Evolutionary conservation across 2,113 vertebrate species (phyloP), one percentile per base, ranked within the genome.

Genomic region (Pholis gunnellus): DNA sequence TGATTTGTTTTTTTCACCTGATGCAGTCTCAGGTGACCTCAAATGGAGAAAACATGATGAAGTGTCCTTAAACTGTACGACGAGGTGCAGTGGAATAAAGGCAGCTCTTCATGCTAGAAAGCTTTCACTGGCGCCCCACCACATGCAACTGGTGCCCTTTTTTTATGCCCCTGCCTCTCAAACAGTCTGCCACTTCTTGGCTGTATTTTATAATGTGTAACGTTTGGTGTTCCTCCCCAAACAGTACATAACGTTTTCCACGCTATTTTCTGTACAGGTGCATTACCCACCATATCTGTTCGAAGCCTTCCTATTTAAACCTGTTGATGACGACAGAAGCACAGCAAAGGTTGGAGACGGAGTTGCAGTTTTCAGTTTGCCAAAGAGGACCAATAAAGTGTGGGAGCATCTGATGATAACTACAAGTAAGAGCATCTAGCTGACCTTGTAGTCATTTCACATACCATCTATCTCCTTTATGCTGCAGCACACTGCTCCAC

Each of bases 271-370:
- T 6, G 70, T 40, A 72, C 87, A 99, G 98, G 96, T 98, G 42
- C 97, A 95, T 94, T 94, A 93, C 29, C 95, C 97, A 14, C 98
- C 98, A 0, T 98, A 96, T 87, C 90, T 99, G 34, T 98, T 99
- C 73, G 98, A 99, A 78, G 95, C 92, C 0, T 90, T 99, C 92
- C 91, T 98, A 0, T 96, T 88, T 18, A 95, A 95, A 34, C 94
- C 95, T 17, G 95, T 99, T 38, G 96, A 98, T 72, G 97, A 97
- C 3, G 93, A 87, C 13, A 95, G 78, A 69, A 98, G 98, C 88
- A 91, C 94, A 27, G 97, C 97, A 2, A 98, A 95, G 87, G 92
- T 99, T 86, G 96, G 95, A 78, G 90, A 98, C 76, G 97, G 96
- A 27, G 80, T 84, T 0, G 92, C 96, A n/a, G 72, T 96, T 60